Base-by-base conservation (phyloP, 2,888 invertebrate genomes). In the Biston betularia region DNA sequence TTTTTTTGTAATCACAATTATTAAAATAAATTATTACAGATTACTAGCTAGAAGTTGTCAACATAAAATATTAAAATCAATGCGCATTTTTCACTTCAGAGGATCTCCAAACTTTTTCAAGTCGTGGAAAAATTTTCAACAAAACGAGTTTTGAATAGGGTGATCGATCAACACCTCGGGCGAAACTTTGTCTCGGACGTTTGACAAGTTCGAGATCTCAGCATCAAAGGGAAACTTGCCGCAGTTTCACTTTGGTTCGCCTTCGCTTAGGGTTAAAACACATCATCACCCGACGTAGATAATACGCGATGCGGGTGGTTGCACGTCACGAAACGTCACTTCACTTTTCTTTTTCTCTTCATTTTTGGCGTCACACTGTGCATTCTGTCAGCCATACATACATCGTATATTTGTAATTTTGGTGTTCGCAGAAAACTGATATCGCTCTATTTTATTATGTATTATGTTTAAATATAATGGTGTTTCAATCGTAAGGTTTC, bases 131-230 rank as follows among this genome's bases (percentile, higher is more conserved):
- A 63, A 57, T 63, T 53, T 52, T 67, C 14, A 63, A 58, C 69
- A 64, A 75, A 79, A 74, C 74, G 74, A 74, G 76, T 81, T 79
- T 72, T 73, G 75, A 78, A 76, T 76, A 71, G 71, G 70, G 76
- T 74, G 75, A 84, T 84, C 84, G 79, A 83, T 83, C 82, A 83
- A 78, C 70, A 78, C 76, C 75, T 79, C 75, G 67, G 67, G 73
- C 73, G 71, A 73, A 82, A 73, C 78, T 83, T 76, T 64, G 72
- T 73, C 74, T 79, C 74, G 75, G 76, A 80, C 75, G 78, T 67
- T 72, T 74, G 77, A 75, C 75, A 81, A 82, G 74, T 83, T 82
- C 75, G 75, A 77, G 78, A 78, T 76, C 73, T 74, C 77, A 73
- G 77, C 74, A 74, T 81, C 79, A 82, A 80, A 81, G 80, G 74